These are phyloP conservation scores for Charaxes varanes DNA, from an alignment of 1,140 invertebrate species.

Conservation along the genomic window DNA sequence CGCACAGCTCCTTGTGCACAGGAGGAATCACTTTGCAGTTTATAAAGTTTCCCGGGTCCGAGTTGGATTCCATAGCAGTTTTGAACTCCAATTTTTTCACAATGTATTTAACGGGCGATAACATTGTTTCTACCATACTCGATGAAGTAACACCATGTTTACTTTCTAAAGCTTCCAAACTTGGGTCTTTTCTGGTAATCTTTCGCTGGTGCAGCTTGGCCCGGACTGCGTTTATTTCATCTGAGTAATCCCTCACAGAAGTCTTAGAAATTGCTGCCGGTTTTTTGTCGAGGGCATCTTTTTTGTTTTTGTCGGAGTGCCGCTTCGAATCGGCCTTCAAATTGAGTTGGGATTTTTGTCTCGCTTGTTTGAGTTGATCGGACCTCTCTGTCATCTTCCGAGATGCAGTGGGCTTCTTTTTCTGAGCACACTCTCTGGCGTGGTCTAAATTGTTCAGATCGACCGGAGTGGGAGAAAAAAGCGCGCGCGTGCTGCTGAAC, in stretches of 20 bases:
- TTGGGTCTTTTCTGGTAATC: constrained; percentile 54
- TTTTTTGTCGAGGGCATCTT: constrained; percentile 57
- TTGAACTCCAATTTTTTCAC: constrained; percentile 70
- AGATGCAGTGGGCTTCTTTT: constrained; percentile 52
- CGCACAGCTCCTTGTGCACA: constrained; percentile 60
- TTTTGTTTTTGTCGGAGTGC: constrained; percentile 56
- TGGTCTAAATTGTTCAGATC: constrained; percentile 73
- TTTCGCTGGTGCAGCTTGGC: constrained; percentile 68
- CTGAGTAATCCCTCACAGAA: constrained; percentile 57
- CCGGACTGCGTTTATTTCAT: constrained; percentile 68
- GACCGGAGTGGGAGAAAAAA: constrained; percentile 74
- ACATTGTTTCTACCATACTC: constrained; percentile 42
- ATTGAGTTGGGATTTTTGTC: constrained; percentile 60
- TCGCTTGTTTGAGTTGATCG: constrained; percentile 52
- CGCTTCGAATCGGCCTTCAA: constrained; percentile 51
- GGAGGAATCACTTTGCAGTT: constrained; percentile 67
- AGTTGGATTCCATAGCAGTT: constrained; percentile 53
- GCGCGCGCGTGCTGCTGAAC: constrained; percentile 65
- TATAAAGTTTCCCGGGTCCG: constrained; percentile 51
- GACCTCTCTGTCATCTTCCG: constrained; percentile 49
- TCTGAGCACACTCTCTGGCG: constrained; percentile 72
- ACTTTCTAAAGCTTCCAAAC: constrained; percentile 31
- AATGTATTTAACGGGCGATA: constrained; percentile 68
- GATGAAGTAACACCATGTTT: constrained; percentile 51
- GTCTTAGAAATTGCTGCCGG: constrained; percentile 40